Base-by-base conservation (phyloP, 2,113 vertebrate species). In the Megaptera novaeangliae region DNA sequence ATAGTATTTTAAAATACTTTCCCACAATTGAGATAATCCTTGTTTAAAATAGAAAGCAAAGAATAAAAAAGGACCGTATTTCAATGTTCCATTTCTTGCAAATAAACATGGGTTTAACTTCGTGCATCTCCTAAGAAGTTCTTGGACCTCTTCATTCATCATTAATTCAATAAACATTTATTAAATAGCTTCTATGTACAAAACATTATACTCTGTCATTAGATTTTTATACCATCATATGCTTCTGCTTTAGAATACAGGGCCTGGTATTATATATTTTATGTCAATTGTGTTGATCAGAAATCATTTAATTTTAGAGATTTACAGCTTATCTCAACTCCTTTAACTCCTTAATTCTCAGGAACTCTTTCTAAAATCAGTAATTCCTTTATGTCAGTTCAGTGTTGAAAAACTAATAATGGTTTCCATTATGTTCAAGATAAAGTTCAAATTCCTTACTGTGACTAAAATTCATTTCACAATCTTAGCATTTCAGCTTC, bases 11-110 rank as follows among this genome's bases (percentile, higher is more conserved):
- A 90, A 96, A 98, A 66, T 49, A 81, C 11, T 69, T 91, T 78
- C 49, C 21, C 41, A 77, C 44, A 77, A 82, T 89, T 78, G 75
- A 95, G 59, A 86, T 93, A 85, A 97, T 96, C 52, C 57, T 57
- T 87, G 3, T 78, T 92, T 96, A 91, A 94, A 87, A 94, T 31
- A 82, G 59, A 96, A 92, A 88, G 46, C 21, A 81, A 36, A 86
- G 13, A 72, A 49, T 34, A 66, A 64, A 72, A 91, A 88, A 55
- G 8, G 23, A 39, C 15, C 15, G 63, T 83, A 94, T 93, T 90
- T 97, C 31, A 75, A 44, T 75, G 59, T 81, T 88, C 49, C 49
- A 20, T 66, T 75, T 88, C 12, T 77, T 90, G 12, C 25, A 94
- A 96, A 88, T 88, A 92, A 88, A 85, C 12, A 63, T 14, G 11